Conservation (phyloP, 2,113 vertebrate genomes). For the Leucopsar rothschildi region DNA sequence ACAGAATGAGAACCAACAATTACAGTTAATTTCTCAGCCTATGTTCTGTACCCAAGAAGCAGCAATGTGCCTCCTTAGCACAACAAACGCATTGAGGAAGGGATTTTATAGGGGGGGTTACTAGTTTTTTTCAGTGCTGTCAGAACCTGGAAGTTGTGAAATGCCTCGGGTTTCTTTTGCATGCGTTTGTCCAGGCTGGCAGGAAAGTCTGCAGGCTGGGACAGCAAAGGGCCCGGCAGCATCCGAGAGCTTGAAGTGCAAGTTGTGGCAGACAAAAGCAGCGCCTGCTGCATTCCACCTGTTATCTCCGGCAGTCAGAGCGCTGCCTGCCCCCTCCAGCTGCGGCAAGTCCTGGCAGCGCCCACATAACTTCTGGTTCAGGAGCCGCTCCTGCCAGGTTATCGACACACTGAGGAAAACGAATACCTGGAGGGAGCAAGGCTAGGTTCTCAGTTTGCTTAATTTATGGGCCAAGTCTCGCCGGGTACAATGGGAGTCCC, state of each 20-base stretch:
- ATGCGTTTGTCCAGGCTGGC: background rate
- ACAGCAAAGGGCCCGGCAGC: background rate
- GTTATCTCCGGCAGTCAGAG: slow-evolving; percentile 11
- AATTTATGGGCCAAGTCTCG: background rate
- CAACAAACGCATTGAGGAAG: background rate
- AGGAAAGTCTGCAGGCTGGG: background rate
- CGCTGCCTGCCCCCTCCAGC: background rate
- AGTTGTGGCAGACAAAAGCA: background rate
- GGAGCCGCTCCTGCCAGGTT: background rate
- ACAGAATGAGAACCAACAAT: background rate
- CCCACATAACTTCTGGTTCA: background rate
- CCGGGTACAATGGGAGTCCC: background rate
- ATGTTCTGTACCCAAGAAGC: background rate
- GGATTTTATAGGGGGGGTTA: background rate
- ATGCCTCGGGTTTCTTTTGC: background rate
- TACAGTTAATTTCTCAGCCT: background rate
- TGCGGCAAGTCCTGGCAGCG: background rate
- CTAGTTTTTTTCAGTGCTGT: background rate
- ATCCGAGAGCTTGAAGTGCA: background rate
- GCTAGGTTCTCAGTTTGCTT: background rate
- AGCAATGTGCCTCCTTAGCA: background rate
- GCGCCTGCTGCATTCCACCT: slow-evolving; percentile 18
- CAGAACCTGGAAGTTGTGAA: background rate
- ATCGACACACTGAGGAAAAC: background rate
- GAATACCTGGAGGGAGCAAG: background rate